Percentiles rank a stretch among this genome's conserved stretches.
Evolutionary conservation across 2,797 vertebrate genomes (phyloP).

Genomic region (Onychomys torridus): DNA sequence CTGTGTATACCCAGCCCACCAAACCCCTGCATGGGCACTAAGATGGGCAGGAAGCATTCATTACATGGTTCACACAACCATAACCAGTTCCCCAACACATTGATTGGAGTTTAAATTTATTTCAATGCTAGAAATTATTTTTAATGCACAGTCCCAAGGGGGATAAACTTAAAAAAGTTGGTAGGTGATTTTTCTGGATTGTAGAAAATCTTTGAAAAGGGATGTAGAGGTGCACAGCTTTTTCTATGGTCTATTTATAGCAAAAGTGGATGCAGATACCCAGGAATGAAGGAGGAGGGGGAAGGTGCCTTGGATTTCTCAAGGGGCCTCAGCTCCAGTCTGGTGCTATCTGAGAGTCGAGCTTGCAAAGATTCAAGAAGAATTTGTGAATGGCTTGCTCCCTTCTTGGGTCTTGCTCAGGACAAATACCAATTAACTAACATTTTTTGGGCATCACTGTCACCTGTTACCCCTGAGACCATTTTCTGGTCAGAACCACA

Average conservation of each 20-base stretch:
- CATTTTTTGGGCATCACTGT: background rate
- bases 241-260: slow-evolving; percentile 8
- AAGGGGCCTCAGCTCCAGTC: background rate
- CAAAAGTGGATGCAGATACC: slow-evolving; percentile 37
- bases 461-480: background rate
- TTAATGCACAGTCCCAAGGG: slow-evolving; percentile 61
- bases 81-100: slow-evolving; percentile 80
- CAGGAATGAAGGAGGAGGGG: background rate
- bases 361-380: slow-evolving; percentile 44
- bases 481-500: background rate
- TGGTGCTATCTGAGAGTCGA: slow-evolving; percentile 46
- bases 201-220: slow-evolving; percentile 52
- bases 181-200: slow-evolving; percentile 49
- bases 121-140: slow-evolving; percentile 78
- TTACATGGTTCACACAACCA: slow-evolving; percentile 80
- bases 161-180: background rate
- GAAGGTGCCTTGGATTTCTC: background rate
- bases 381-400: slow-evolving; percentile 37
- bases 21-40: slow-evolving; percentile 69
- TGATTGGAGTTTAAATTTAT: slow-evolving; percentile 79
- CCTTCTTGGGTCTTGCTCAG: slow-evolving; percentile 17
- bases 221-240: background rate
- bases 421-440: slow-evolving; percentile 43
- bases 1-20: slow-evolving; percentile 57
- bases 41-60: slow-evolving; percentile 82